These are phyloP conservation scores for Cydia pomonella DNA, from an alignment of 1,140 invertebrate species.

Conservation along the genomic window DNA sequence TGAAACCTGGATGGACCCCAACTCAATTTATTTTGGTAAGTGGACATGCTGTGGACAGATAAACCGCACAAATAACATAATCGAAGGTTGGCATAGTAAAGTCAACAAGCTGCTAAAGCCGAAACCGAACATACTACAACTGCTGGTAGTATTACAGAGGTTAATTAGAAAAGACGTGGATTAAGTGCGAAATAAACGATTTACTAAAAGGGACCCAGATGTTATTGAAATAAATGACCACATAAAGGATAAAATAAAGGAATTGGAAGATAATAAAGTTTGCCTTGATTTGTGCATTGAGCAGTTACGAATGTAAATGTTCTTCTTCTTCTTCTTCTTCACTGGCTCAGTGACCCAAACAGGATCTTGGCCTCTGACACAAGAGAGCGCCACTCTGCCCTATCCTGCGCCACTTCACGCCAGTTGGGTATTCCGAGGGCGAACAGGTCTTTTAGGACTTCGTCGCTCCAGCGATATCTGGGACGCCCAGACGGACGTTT, in stretches of 20 bases:
- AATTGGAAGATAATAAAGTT: constrained; percentile 1
- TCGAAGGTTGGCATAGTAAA: constrained; percentile 13
- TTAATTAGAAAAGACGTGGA: constrained; percentile 8
- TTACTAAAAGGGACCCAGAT: constrained; percentile 7
- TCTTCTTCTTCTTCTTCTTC: no score
- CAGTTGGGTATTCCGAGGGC: no score
- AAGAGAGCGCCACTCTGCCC: no score
- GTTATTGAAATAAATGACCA: constrained; percentile 8
- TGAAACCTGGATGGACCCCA: constrained; percentile 11
- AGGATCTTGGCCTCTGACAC: no score
- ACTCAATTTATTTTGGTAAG: constrained; percentile 7
- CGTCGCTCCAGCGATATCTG: no score
- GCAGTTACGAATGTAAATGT: neutral
- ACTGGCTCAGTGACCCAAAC: no score
- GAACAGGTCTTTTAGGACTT: no score
- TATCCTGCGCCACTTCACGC: no score
- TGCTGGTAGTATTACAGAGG: constrained; percentile 18
- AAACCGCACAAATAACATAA: neutral
- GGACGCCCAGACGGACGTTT: no score
- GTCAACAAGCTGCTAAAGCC: constrained; percentile 15
- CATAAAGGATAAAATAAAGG: constrained; percentile 16
- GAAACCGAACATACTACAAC: constrained; percentile 13
- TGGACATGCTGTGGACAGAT: no score
- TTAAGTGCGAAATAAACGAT: constrained; percentile 6
- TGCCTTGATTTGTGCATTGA: neutral